Base-by-base conservation (phyloP, 1,140 invertebrate genomes). In the Steinernema feltiae region DNA sequence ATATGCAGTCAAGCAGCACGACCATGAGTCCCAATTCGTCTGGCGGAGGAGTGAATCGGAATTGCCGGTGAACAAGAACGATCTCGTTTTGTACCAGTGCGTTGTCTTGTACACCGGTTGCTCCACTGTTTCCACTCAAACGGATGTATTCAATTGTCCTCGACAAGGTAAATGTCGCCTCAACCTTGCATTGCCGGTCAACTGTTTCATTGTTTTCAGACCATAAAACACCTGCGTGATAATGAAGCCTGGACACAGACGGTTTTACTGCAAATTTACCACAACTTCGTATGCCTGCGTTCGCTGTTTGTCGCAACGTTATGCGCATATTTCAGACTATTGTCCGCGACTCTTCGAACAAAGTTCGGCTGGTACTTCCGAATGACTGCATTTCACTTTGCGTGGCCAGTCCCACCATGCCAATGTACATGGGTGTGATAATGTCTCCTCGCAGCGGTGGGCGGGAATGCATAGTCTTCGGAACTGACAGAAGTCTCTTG, bases 121-220 rank as follows among this genome's bases (percentile, higher is more conserved):
- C 24, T 3, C 3, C 7, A 63, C 7, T 15, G 24, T 63, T 3
- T 3, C 7, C 12, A n/a, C 3, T 63, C 53, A 63, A 27, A 15
- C n/a, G 24, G 15, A 63, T 63, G 53, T n/a, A 63, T 21, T 15
- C 53, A 3, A 63, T 63, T 3, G 24, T 27, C 24, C 24, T 63
- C 2, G 53, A 63, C 24, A 63, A 63, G 24, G 53, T 63, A 63
- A 17, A 3, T 27, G 53, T 63, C 53, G 12, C 53, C 24, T 7
- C 24, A 15, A 63, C 53, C 53, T 15, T 27, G n/a, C n/a, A n/a
- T n/a, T n/a, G n/a, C n/a, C n/a, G n/a, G n/a, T n/a, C n/a, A n/a
- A n/a, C n/a, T n/a, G n/a, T n/a, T n/a, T n/a, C n/a, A n/a, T 63
- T 63, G 12, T 63, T 63, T 63, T 63, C 53, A 63, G 53, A 63